phyloP scores from a whole-genome alignment of 2,797 vertebrate species.

The Arrhamphus sclerolepis region DNA sequence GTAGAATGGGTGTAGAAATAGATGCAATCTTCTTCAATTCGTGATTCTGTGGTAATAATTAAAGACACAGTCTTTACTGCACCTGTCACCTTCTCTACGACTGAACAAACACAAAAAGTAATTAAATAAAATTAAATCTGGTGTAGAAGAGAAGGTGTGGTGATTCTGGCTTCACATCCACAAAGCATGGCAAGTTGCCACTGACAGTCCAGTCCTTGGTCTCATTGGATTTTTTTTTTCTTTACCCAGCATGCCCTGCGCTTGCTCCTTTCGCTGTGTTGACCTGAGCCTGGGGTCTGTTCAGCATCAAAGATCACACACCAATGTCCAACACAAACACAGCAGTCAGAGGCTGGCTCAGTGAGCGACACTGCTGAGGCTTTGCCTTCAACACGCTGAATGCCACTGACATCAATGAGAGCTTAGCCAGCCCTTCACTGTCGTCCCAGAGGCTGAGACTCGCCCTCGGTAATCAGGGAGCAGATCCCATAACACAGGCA shows the following conservation, averaged over 20 bases:
- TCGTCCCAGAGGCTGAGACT: slow-evolving; percentile 60
- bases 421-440: slow-evolving; percentile 65
- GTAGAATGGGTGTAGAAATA: no score
- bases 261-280: slow-evolving; percentile 29
- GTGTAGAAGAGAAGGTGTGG: neutral
- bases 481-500: slow-evolving; percentile 42
- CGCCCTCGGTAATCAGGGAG: slow-evolving; percentile 62
- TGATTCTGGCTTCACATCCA: slow-evolving; percentile 21
- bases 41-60: neutral
- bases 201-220: slow-evolving; percentile 21
- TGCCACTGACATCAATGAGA: slow-evolving; percentile 64
- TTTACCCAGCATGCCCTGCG: slow-evolving; percentile 66
- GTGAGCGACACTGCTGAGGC: slow-evolving; percentile 45
- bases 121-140: neutral
- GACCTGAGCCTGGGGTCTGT: slow-evolving; percentile 56
- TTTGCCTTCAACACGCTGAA: slow-evolving; percentile 49
- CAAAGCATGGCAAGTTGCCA: slow-evolving; percentile 28
- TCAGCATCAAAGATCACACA: slow-evolving; percentile 53
- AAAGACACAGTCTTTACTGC: neutral
- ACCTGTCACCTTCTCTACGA: neutral
- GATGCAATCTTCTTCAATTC: neutral
- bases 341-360: slow-evolving; percentile 52
- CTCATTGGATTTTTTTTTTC: slow-evolving; percentile 38
- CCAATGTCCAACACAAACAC: slow-evolving; percentile 73
- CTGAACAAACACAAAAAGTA: no score